These are phyloP conservation scores for Chondrosia reniformis DNA, from an alignment of 37 sponge, comb jelly and placozoan species.

Conservation along the genomic window DNA sequence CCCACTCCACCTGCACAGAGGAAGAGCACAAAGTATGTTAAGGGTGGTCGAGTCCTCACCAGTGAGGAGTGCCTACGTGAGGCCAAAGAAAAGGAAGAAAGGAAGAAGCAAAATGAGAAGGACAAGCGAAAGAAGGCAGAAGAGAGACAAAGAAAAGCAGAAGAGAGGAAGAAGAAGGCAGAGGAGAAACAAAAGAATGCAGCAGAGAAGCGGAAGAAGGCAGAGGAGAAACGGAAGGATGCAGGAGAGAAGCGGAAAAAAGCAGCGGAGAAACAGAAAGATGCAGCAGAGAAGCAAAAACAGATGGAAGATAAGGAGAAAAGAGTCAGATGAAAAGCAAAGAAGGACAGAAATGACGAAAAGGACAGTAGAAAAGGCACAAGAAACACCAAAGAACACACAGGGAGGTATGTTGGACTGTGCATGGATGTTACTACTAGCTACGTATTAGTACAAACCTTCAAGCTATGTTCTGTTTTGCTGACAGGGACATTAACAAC, in stretches of 20 bases:
- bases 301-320: constrained; percentile 12
- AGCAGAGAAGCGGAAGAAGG: constrained; percentile 22
- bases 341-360: too few species aligned
- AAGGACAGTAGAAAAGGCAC: too few species aligned
- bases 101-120: not conserved
- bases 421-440: too few species aligned
- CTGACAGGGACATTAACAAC: too few species aligned
- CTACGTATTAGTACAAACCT: not conserved
- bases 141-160: constrained; percentile 11
- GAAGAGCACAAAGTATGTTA: not conserved
- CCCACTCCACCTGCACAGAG: constrained; percentile 10
- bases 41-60: constrained; percentile 8
- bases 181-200: constrained; percentile 4
- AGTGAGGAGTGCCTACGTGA: constrained; percentile 15
- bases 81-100: not conserved
- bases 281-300: constrained; percentile 17
- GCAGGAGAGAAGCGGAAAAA: not conserved
- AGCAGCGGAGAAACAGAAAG: not conserved
- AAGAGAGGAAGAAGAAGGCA: constrained; percentile 9
- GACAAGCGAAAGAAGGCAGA: not conserved
- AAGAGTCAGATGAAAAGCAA: too few species aligned
- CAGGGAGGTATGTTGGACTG: too few species aligned
- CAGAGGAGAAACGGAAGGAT: not conserved
- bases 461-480: not conserved
- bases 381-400: too few species aligned